Evolutionary conservation across 2,797 vertebrate species (phyloP).

Genomic region (Sebastes nivosus): DNA sequence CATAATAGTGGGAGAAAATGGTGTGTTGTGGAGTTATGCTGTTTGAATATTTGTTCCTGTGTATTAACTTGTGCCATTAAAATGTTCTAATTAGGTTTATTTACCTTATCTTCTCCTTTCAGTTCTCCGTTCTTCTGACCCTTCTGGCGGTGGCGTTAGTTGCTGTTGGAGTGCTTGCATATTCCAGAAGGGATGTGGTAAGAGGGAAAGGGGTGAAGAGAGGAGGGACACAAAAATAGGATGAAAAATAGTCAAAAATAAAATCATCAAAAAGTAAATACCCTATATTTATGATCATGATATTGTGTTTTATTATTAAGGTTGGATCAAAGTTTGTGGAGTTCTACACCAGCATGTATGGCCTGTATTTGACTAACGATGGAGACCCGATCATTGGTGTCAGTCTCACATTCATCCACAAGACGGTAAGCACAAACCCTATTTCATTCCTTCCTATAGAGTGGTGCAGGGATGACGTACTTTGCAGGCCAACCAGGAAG

Average conservation of each 20-base stretch:
- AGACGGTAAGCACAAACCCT: conserved; percentile 41
- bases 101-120: neutral
- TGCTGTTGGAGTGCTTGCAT: conserved; percentile 45
- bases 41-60: neutral
- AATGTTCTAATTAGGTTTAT: neutral
- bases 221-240: rapidly evolving
- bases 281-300: neutral
- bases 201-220: neutral
- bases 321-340: neutral
- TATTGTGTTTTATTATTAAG: conserved; percentile 34
- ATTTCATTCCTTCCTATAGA: neutral
- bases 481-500: too few relatives aligned
- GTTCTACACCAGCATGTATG: conserved; percentile 68
- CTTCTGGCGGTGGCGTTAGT: conserved; percentile 20
- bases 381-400: conserved; percentile 48
- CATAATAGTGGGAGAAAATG: neutral
- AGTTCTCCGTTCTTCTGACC: conserved; percentile 63
- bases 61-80: neutral
- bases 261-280: neutral
- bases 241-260: neutral
- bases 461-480: too few relatives aligned
- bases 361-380: conserved; percentile 9
- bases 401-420: conserved; percentile 71
- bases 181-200: conserved; percentile 29
- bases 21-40: neutral